A percentile compares a stretch with the other conserved stretches of the same genome.
Evolutionary conservation across 2,113 vertebrate genomes (phyloP).

Genomic region (Tragelaphus imberbis): DNA sequence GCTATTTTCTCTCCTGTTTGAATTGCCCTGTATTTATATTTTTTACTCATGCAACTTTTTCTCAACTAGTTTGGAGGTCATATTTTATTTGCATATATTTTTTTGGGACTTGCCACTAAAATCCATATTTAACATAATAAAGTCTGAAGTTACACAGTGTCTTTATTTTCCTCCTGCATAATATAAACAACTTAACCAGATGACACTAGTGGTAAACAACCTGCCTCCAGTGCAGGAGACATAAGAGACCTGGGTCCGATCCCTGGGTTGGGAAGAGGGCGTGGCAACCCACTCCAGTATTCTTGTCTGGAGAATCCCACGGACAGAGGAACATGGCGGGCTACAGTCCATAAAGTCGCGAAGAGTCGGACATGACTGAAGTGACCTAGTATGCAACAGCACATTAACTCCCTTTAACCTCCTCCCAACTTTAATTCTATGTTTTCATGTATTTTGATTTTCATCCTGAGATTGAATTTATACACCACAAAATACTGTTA

Average conservation of each 20-base stretch:
- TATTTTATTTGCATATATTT: neutral
- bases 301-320: neutral
- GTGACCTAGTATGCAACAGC: neutral
- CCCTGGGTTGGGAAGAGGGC: neutral
- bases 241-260: neutral
- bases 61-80: neutral
- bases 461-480: neutral
- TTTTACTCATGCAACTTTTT: neutral
- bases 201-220: neutral
- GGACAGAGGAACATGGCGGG: neutral
- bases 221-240: neutral
- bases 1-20: neutral
- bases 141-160: neutral
- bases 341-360: fast-evolving
- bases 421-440: neutral
- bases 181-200: neutral
- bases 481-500: neutral
- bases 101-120: neutral
- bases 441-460: neutral
- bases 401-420: neutral
- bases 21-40: neutral
- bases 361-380: neutral
- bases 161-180: neutral
- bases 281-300: neutral
- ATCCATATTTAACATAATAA: neutral